Evolutionary conservation across 2,888 invertebrate genomes (phyloP), one percentile per base, ranked within the genome.

Genomic region (Dicycla oo): DNA sequence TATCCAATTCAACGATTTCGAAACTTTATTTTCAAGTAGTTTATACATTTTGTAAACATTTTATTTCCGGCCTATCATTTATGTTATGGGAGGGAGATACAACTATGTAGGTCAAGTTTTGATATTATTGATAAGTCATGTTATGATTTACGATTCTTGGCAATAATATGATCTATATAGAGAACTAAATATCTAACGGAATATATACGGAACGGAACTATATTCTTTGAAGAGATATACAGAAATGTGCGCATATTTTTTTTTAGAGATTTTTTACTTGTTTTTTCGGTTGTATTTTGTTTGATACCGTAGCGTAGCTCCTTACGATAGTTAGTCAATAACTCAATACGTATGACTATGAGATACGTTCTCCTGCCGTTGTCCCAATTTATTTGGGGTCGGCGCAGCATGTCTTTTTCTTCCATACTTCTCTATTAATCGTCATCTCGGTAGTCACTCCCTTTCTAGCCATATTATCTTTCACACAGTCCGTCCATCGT

Each of bases 41-140:
- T 62, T 26, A 75, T 61, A 71, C 61, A 61, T 61, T 85, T 74
- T 51, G 77, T 75, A 75, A 83, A 80, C 73, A 78, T 56, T 84
- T 66, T 81, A 80, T 87, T 79, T 79, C 86, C 86, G 86, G 87
- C 80, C 75, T 58, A 62, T 69, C 62, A 69, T 75, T 74, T 75
- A 71, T 75, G 79, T 72, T 71, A 69, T 64, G 75, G 78, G 65
- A 76, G 63, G n/a, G 61, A 81, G 89, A 90, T 91, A 90, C 82
- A 72, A 75, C 71, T 56, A 88, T 88, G 78, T 88, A 73, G 90
- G 90, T 90, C 89, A 90, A 88, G 86, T 88, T 88, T 89, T 86
- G 84, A 84, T 86, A 81, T 82, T 78, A 78, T 81, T 84, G 84
- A 87, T 85, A 84, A 78, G 76, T 83, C 75, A 71, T 71, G 74